Base-by-base conservation (phyloP, 1,140 invertebrate species). In the Ladona fulva region DNA sequence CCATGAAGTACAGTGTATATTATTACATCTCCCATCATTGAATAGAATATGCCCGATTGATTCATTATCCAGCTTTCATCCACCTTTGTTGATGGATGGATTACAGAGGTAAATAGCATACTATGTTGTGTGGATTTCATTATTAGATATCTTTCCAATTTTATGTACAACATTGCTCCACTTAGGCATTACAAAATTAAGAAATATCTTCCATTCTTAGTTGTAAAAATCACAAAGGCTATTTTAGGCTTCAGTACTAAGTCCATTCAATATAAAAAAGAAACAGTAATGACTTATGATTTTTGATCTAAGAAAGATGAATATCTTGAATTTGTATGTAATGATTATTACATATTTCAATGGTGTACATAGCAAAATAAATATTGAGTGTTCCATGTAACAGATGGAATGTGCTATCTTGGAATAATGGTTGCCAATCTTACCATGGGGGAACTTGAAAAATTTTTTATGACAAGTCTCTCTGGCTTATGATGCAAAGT, bases 131-230 rank as follows among this genome's bases (percentile, higher is more conserved):
- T 66, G 52, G n/a, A 66, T 66, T 66, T 12, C n/a, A 66, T 66
- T 66, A 66, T 66, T 66, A 66, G 52, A 66, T 66, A 66, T 66
- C 52, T 66, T 66, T 66, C 52, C 52, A 66, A 19, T 66, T 66
- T 66, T 66, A 66, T 66, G 52, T 66, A 66, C 52, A 66, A 66
- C 52, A 66, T 66, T 66, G 52, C 52, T 66, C 52, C 52, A 19
- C 52, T 66, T 66, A 66, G 52, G 52, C 52, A 66, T 66, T 66
- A 66, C 52, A 66, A 66, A 66, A 66, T 66, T 66, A 66, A 66
- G 14, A 66, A 66, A 66, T 19, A 66, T 66, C 52, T 66, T 66
- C 52, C 52, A 66, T 66, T 66, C 52, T 66, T 66, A 66, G 52
- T 66, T 66, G 52, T 66, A 66, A 66, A 66, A 66, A 66, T 37